These are phyloP conservation scores for Lycaon pictus DNA, from an alignment of 2,113 vertebrate species.

Conservation along the genomic window DNA sequence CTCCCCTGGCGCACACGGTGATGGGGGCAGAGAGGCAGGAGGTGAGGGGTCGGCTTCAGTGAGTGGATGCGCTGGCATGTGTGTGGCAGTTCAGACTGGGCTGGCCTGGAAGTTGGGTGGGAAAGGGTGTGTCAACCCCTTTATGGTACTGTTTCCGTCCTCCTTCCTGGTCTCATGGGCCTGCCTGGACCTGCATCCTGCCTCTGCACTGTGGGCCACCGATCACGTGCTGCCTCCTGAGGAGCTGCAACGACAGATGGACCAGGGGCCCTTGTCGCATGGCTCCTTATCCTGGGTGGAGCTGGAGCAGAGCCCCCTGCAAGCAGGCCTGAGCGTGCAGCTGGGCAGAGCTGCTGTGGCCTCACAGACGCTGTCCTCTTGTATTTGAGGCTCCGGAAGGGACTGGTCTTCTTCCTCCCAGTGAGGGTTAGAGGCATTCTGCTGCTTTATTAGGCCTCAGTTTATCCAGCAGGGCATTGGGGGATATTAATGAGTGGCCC, in stretches of 20 bases:
- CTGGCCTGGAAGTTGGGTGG: background rate
- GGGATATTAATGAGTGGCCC: background rate
- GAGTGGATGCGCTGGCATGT: background rate
- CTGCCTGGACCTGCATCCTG: background rate
- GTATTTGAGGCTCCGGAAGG: background rate
- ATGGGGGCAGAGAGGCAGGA: fast-evolving
- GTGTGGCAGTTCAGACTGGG: background rate
- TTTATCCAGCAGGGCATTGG: background rate
- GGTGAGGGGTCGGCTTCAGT: background rate
- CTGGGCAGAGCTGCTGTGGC: background rate
- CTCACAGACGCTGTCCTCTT: background rate
- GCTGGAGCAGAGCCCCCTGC: background rate
- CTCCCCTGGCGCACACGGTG: background rate
- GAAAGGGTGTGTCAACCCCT: background rate
- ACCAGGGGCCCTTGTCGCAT: background rate
- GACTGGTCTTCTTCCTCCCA: background rate
- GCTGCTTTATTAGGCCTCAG: background rate
- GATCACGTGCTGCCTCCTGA: background rate
- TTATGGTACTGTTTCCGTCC: background rate
- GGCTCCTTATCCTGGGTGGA: background rate
- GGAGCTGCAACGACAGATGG: background rate
- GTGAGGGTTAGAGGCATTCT: background rate
- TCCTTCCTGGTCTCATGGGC: background rate
- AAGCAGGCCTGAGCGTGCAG: background rate
- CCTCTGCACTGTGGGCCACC: background rate